Evolutionary conservation across 2,113 vertebrate species (phyloP).

Genomic region (Loxodonta africana): DNA sequence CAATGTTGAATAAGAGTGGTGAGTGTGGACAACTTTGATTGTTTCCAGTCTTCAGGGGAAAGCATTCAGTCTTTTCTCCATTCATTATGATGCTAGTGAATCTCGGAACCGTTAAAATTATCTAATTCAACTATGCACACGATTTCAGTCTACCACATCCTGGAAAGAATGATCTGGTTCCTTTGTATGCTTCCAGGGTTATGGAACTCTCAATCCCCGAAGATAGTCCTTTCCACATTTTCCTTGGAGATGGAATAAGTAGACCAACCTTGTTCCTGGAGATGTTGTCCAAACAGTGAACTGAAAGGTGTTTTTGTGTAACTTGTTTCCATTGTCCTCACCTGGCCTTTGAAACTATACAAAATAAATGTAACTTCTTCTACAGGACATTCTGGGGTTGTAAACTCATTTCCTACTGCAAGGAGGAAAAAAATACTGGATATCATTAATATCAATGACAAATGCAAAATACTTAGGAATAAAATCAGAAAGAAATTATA

Average conservation of each 20-base stretch:
- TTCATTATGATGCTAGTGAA: neutral
- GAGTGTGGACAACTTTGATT: neutral
- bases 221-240: neutral
- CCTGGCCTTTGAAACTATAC: neutral
- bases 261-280: neutral
- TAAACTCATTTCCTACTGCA: neutral
- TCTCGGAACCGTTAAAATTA: neutral
- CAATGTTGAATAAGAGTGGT: neutral
- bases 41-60: neutral
- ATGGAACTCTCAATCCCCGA: neutral
- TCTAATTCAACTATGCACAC: neutral
- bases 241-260: neutral
- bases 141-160: neutral
- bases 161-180: neutral
- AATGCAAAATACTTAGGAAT: neutral
- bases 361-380: constrained; percentile 6
- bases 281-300: neutral
- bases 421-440: neutral
- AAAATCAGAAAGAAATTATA: constrained; percentile 7
- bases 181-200: neutral
- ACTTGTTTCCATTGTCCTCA: neutral
- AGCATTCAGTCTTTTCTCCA: neutral
- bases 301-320: neutral
- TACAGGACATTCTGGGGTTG: neutral
- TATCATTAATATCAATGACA: neutral